Conservation (phyloP, 1,140 invertebrate genomes). For the Danaus melanippus region DNA sequence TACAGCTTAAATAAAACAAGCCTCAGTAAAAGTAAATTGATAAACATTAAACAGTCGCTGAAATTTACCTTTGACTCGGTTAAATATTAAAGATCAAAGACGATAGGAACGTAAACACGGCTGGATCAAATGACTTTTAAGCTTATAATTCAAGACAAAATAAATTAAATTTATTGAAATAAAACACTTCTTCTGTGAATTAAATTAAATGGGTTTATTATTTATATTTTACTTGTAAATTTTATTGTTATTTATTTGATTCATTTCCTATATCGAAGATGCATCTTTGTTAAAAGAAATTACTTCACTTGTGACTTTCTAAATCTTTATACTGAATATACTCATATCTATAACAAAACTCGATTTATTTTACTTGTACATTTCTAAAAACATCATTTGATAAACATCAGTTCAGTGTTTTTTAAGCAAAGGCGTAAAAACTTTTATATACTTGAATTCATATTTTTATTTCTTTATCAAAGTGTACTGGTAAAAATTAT, state of each 20-base stretch:
- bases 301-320: too few species aligned
- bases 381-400: too few species aligned
- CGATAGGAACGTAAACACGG: slow-evolving; percentile 3
- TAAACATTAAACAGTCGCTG: slow-evolving; percentile 6
- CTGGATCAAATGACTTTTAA: neutral
- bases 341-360: too few species aligned
- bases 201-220: too few species aligned
- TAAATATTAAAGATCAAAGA: slow-evolving; percentile 9
- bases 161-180: neutral
- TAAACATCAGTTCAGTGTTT: too few species aligned
- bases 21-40: slow-evolving; percentile 10
- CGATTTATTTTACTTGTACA: too few species aligned
- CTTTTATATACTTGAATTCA: too few species aligned
- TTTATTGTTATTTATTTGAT: slow-evolving; percentile 1
- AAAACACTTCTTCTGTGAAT: too few species aligned
- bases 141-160: slow-evolving; percentile 1
- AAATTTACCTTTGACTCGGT: slow-evolving; percentile 8
- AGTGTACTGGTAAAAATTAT: too few species aligned
- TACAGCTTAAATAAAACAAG: slow-evolving; percentile 7
- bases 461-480: too few species aligned
- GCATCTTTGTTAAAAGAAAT: neutral
- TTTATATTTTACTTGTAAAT: neutral
- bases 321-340: too few species aligned
- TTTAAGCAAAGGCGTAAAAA: too few species aligned
- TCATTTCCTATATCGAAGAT: neutral